phyloP scores from a whole-genome alignment of 2,113 vertebrate genomes.

The Microcebus lehilahytsara region DNA sequence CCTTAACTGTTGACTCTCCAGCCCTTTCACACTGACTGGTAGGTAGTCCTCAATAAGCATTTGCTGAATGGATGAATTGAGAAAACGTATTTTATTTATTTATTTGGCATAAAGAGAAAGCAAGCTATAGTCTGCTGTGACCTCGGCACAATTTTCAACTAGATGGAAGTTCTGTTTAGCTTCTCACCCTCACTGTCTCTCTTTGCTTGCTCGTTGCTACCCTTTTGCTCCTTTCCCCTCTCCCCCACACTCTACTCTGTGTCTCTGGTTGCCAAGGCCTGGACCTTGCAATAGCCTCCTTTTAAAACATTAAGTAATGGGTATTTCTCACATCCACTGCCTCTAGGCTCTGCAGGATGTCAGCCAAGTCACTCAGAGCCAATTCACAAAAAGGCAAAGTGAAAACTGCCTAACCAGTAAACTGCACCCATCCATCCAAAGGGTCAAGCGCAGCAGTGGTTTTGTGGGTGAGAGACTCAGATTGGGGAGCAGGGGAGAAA shows the following conservation, averaged over 20 bases:
- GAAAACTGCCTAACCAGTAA: neutral
- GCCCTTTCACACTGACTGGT: neutral
- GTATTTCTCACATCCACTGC: neutral
- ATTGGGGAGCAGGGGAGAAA: neutral
- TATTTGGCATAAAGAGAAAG: neutral
- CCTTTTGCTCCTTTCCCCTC: neutral
- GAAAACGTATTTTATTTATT: neutral
- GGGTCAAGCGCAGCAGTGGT: neutral
- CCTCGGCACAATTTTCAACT: neutral
- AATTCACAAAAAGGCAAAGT: neutral
- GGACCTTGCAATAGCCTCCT: neutral
- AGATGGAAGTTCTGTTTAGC: neutral
- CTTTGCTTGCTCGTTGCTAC: neutral
- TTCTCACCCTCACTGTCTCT: neutral
- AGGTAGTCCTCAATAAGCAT: neutral
- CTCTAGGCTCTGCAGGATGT: neutral
- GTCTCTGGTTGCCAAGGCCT: neutral
- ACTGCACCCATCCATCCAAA: neutral
- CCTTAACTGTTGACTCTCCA: neutral
- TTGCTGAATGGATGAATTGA: neutral
- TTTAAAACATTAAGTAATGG: neutral
- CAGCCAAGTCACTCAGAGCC: neutral
- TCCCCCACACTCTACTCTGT: neutral
- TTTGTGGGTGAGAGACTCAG: neutral
- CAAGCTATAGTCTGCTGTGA: neutral